Evolutionary conservation across 2,797 vertebrate species (phyloP).

Genomic region (Mus caroli): DNA sequence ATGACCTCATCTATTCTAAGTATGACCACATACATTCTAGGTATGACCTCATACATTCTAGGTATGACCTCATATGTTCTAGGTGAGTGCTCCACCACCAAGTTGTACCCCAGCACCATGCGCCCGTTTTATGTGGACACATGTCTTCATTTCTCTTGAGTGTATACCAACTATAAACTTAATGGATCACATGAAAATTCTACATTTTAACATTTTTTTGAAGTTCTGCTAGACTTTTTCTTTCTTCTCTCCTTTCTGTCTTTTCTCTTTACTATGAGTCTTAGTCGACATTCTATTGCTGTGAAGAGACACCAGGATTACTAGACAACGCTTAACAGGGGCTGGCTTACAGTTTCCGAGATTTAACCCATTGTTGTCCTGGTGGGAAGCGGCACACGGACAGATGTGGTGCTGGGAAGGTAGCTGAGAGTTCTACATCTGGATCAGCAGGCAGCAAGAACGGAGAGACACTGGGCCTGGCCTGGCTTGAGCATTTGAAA

Average conservation of each 20-base stretch:
- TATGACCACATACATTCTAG: not conserved
- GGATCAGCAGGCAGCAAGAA: not conserved
- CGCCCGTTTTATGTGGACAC: not conserved
- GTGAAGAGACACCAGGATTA: not conserved
- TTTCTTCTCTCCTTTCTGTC: not conserved
- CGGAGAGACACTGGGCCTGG: not conserved
- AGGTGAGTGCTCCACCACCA: not conserved
- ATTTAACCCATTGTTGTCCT: too few relatives aligned
- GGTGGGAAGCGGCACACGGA: not conserved
- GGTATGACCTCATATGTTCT: not conserved
- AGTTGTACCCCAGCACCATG: too few relatives aligned
- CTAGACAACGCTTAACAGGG: not conserved
- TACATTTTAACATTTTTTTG: not conserved
- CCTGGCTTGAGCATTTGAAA: not conserved
- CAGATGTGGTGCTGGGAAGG: not conserved
- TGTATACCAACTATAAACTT: not conserved
- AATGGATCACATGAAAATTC: not conserved
- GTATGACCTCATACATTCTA: not conserved
- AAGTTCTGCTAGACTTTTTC: not conserved
- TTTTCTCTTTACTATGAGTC: not conserved
- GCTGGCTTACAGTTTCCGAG: not conserved
- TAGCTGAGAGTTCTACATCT: not conserved
- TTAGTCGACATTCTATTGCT: not conserved
- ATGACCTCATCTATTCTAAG: not conserved
- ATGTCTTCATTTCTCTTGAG: not conserved